phyloP scores from a whole-genome alignment of 2,888 invertebrate genomes.

The Calephelis perditalis region DNA sequence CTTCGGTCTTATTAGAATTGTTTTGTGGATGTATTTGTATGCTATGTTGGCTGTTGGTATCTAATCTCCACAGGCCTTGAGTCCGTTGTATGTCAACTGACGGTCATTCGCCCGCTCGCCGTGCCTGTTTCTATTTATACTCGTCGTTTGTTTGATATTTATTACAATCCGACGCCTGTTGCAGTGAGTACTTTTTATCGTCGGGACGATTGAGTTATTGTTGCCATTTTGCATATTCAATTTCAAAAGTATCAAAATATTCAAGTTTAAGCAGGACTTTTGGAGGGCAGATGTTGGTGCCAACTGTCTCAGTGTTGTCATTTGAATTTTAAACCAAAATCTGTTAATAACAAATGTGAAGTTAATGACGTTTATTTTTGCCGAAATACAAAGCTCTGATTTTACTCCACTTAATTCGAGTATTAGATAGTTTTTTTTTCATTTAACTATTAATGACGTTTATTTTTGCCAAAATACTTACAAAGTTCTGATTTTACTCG shows the following conservation, averaged over 20 bases:
- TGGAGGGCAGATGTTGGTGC: background rate
- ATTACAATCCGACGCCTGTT: slow-evolving; percentile 45
- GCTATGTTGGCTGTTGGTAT: slow-evolving; percentile 58
- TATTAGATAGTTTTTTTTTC: too few species aligned
- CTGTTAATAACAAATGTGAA: too few species aligned
- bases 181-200: slow-evolving; percentile 43
- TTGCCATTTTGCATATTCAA: slow-evolving; percentile 32
- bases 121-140: slow-evolving; percentile 66
- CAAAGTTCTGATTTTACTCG: too few species aligned
- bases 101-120: slow-evolving; percentile 67
- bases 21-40: slow-evolving; percentile 54
- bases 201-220: slow-evolving; percentile 51
- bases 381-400: too few species aligned
- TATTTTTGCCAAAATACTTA: too few species aligned
- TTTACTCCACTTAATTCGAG: too few species aligned
- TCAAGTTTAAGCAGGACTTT: background rate
- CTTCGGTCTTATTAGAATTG: slow-evolving; percentile 23
- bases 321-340: too few species aligned
- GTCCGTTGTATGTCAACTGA: slow-evolving; percentile 71
- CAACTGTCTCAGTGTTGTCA: too few species aligned
- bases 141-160: slow-evolving; percentile 65
- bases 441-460: too few species aligned
- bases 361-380: too few species aligned
- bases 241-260: slow-evolving; percentile 16
- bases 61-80: slow-evolving; percentile 74